Conservation (phyloP, 2,113 vertebrate genomes). For the Prolemur simus region DNA sequence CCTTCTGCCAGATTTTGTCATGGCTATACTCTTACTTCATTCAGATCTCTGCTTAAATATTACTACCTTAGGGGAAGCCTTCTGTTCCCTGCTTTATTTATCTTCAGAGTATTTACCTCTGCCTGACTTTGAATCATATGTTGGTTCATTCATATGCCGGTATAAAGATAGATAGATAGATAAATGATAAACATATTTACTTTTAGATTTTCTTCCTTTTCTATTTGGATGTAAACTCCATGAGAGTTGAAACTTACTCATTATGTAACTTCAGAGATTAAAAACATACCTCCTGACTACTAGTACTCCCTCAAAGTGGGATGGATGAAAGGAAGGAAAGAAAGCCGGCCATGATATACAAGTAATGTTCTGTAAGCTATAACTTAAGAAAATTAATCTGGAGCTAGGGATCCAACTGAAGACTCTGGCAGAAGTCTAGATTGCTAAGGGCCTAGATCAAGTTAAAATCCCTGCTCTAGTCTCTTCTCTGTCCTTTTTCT, state of each 20-base stretch:
- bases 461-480: background rate
- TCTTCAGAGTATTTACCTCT: background rate
- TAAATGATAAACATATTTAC: background rate
- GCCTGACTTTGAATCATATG: background rate
- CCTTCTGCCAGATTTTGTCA: background rate
- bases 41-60: background rate
- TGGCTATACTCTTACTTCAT: background rate
- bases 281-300: background rate
- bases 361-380: background rate
- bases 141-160: background rate
- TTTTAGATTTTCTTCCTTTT: conserved; percentile 23
- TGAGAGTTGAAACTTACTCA: background rate
- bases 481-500: background rate
- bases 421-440: background rate
- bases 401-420: background rate
- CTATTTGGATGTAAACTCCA: background rate
- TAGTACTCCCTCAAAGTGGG: background rate
- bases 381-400: background rate
- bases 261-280: background rate
- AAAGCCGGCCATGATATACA: background rate
- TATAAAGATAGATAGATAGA: background rate
- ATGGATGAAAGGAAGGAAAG: background rate
- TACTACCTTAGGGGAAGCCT: background rate
- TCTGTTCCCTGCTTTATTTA: background rate
- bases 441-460: background rate